A percentile compares a stretch with the other conserved stretches of the same genome.
Evolutionary conservation across 2,888 invertebrate genomes (phyloP).

Genomic region (Tipula confusa): DNA sequence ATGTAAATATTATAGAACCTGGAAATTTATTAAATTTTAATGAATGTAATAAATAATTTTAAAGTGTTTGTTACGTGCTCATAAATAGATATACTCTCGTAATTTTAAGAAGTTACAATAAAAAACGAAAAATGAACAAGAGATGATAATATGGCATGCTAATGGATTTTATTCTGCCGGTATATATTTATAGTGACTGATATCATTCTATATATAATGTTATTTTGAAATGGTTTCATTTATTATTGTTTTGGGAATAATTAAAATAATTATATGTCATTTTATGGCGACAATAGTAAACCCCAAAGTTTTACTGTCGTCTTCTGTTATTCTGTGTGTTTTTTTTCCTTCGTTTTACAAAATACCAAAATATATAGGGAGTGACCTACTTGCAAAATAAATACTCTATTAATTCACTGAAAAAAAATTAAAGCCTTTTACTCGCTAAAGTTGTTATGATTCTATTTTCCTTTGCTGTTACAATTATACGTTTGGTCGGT

Average conservation of each 20-base stretch:
- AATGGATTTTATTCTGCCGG: no score
- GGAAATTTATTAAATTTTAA: background rate
- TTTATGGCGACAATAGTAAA: background rate
- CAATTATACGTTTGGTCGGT: no score
- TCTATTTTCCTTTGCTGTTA: no score
- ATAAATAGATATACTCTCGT: no score
- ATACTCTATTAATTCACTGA: no score
- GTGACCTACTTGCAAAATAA: background rate
- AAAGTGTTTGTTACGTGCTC: background rate
- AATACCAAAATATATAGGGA: background rate
- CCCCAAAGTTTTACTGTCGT: background rate
- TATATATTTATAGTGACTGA: background rate
- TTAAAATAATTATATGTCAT: conserved; percentile 3
- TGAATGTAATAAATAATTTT: background rate
- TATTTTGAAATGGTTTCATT: background rate
- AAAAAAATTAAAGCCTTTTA: no score
- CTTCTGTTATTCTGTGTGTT: background rate
- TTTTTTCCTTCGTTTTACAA: background rate
- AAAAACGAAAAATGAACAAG: no score
- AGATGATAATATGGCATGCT: background rate
- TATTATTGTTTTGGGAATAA: background rate
- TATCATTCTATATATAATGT: background rate
- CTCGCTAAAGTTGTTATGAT: no score
- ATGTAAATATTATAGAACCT: background rate
- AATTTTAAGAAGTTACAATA: background rate